A percentile compares a stretch with the other conserved stretches of the same genome.
Conservation (phyloP, 2,797 vertebrate genomes). For the Menidia menidia region DNA sequence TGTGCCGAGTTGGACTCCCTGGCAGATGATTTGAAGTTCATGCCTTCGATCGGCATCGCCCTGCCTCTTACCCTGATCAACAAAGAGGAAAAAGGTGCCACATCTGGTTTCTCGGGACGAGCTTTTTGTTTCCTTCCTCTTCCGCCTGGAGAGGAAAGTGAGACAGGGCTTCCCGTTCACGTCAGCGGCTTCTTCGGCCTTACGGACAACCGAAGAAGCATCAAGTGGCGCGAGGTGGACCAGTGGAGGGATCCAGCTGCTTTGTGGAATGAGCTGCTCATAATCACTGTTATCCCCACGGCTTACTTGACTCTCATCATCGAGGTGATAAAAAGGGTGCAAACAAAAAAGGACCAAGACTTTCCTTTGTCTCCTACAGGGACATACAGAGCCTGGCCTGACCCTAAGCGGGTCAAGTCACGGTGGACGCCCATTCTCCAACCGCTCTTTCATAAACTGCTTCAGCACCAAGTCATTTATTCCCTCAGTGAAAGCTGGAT, state of each 20-base stretch:
- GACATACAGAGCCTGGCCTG: conserved; percentile 93
- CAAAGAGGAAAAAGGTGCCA: conserved; percentile 84
- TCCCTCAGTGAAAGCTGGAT: conserved; percentile 89
- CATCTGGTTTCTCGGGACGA: conserved; percentile 89
- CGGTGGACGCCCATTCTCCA: conserved; percentile 92
- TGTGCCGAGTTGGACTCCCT: conserved; percentile 90
- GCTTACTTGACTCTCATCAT: conserved; percentile 92
- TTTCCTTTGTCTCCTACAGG: conserved; percentile 85
- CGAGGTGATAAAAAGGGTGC: conserved; percentile 88
- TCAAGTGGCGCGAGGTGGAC: conserved; percentile 97
- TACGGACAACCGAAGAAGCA: conserved; percentile 97
- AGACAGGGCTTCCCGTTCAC: conserved; percentile 95
- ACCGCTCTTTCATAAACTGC: conserved; percentile 90
- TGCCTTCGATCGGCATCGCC: conserved; percentile 93
- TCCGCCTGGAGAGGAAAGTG: conserved; percentile 94
- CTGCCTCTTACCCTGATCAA: conserved; percentile 83
- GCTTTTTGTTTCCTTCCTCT: conserved; percentile 98
- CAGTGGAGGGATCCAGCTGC: conserved; percentile 97
- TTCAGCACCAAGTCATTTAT: conserved; percentile 89
- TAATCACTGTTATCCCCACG: conserved; percentile 90
- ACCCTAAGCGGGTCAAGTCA: conserved; percentile 84
- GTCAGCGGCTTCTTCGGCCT: conserved; percentile 98
- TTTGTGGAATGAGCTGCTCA: conserved; percentile 95
- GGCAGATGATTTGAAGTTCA: conserved; percentile 96
- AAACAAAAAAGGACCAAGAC: conserved; percentile 87